Evolutionary conservation across 1,140 invertebrate genomes (phyloP), one percentile per base, ranked within the genome.

Genomic region (Contarinia nasturtii): DNA sequence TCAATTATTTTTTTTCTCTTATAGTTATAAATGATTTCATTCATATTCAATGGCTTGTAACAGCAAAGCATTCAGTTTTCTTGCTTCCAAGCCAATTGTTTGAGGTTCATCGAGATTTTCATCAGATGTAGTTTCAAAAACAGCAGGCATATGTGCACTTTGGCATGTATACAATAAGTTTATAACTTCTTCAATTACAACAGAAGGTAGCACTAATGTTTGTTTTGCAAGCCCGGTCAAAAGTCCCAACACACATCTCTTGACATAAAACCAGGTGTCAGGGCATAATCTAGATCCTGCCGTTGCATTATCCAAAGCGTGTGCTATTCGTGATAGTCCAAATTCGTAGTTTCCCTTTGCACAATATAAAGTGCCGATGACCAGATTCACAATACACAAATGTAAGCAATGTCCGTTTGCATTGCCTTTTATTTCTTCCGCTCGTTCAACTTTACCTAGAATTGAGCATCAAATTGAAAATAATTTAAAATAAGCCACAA

Each of bases 341-440:
- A 99, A 99, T 64, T 99, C 95, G 57, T 95, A 98, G 67, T 99
- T 98, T 1, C 93, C 92, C 67, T 98, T 98, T 1, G 92, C 86
- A 64, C 95, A 98, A 62, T 98, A 98, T 4, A 99, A 66, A 1
- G 95, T 98, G 27, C 90, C 95, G 53, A 99, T 98, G 1, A 99
- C 95, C 45, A 99, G 70, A 68, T 99, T 99, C 2, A 99, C 93
- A 54, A 98, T 98, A 61, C 94, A 99, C 22, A 97, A 69, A 64
- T 99, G 95, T 64, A 97, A 98, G 61, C 90, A 88, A 36, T 95
- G 86, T 14, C 89, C 86, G 55, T 95, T 89, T 63, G 93, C 85
- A 60, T 89, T 89, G 33, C 87, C 79, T 50, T 92, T 68, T 46
- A 86, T 78, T 61, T 96, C 92, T 63, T 99, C 95, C 63, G 97